A percentile compares a stretch with the other conserved stretches of the same genome.
Conservation (phyloP, 2,888 invertebrate species). For the Zaprionus bogoriensis region DNA sequence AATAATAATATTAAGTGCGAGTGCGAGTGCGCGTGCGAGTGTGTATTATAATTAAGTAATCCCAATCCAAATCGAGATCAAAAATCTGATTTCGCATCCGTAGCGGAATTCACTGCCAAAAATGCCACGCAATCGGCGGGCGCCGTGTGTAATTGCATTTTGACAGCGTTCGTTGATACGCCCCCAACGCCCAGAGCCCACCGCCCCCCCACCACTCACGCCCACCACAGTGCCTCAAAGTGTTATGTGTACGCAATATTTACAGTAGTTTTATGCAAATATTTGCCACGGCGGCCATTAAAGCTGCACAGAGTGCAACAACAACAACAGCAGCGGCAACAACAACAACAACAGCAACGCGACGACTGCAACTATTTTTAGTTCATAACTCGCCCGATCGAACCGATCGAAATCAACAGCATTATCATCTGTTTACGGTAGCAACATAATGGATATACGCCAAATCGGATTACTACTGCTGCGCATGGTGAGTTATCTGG, state of each 20-base stretch:
- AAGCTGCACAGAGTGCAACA: constrained; percentile 32
- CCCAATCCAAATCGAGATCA: constrained; percentile 13
- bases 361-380: constrained; percentile 29
- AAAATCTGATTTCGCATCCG: constrained; percentile 8
- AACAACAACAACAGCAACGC: constrained; percentile 1
- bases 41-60: constrained; percentile 9
- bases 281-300: constrained; percentile 37
- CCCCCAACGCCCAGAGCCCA: constrained; percentile 14
- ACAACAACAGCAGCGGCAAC: neutral
- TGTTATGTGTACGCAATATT: constrained; percentile 46
- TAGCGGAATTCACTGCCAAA: constrained; percentile 39
- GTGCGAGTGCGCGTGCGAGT: constrained; percentile 16
- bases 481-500: constrained; percentile 62
- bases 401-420: constrained; percentile 12
- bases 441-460: constrained; percentile 66
- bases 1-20: neutral
- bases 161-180: constrained; percentile 26
- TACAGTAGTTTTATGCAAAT: constrained; percentile 47
- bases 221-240: constrained; percentile 36
- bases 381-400: constrained; percentile 19
- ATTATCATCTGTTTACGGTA: constrained; percentile 10
- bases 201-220: neutral
- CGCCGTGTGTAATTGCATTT: constrained; percentile 46
- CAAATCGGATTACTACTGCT: constrained; percentile 66
- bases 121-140: constrained; percentile 49